These are phyloP conservation scores for Linyphia triangularis DNA, from an alignment of 2,888 invertebrate species.

Conservation along the genomic window DNA sequence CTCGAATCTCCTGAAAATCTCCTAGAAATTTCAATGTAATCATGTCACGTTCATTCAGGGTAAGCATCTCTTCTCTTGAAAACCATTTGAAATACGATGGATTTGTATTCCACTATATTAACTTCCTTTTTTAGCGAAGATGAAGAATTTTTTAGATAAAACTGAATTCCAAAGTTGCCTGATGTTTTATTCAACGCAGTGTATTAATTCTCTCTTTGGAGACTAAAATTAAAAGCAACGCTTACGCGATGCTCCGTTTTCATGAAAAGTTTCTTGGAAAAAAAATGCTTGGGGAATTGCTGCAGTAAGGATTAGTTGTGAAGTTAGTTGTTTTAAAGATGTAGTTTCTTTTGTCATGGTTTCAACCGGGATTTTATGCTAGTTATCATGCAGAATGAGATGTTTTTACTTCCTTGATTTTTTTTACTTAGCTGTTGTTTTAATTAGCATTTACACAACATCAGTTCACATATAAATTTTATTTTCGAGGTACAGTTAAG, in stretches of 20 bases:
- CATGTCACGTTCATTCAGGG: background rate
- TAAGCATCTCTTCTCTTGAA: background rate
- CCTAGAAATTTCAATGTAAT: background rate
- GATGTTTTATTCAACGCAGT: slow-evolving; percentile 35
- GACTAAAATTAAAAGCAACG: background rate
- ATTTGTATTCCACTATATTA: background rate
- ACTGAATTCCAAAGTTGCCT: slow-evolving; percentile 42
- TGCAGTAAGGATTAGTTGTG: too few species aligned
- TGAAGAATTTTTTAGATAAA: slow-evolving; percentile 26
- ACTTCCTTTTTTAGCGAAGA: background rate
- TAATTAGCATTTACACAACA: too few species aligned
- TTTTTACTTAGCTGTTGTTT: too few species aligned
- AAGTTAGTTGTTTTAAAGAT: too few species aligned
- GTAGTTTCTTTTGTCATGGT: too few species aligned
- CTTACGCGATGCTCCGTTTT: background rate
- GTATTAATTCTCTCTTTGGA: slow-evolving; percentile 29
- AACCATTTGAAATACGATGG: background rate
- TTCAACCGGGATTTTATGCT: too few species aligned
- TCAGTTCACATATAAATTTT: too few species aligned
- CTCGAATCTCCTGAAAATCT: too few species aligned
- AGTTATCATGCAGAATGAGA: too few species aligned
- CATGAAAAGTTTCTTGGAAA: background rate
- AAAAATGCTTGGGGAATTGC: too few species aligned
- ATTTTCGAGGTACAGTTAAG: too few species aligned
- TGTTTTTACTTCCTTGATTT: too few species aligned